Evolutionary conservation across 2,888 invertebrate species (phyloP).

Genomic region (Nemotelus nigrinus): DNA sequence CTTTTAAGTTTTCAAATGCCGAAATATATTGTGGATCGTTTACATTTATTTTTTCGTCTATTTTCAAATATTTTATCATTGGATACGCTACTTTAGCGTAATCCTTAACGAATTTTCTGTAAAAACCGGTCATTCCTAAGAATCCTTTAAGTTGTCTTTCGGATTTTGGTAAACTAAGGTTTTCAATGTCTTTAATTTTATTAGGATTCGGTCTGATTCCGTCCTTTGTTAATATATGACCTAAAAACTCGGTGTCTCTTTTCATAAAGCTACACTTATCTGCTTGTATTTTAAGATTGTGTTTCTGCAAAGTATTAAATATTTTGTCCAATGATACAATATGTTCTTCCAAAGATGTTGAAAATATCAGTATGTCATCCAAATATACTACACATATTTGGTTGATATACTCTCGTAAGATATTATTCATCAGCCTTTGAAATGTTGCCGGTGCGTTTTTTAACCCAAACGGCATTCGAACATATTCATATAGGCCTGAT

Average conservation of each 20-base stretch:
- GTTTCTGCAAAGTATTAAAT: conserved; percentile 27
- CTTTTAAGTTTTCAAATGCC: conserved; percentile 50
- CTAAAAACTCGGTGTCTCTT: conserved; percentile 45
- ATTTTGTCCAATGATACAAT: conserved; percentile 30
- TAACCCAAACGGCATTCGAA: conserved; percentile 47
- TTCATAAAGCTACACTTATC: conserved; percentile 46
- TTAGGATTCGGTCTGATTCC: conserved; percentile 44
- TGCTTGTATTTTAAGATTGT: conserved; percentile 46
- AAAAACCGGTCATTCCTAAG: conserved; percentile 48
- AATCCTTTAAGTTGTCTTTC: conserved; percentile 50
- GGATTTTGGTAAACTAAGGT: conserved; percentile 44
- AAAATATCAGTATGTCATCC: conserved; percentile 36
- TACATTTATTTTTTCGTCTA: conserved; percentile 45
- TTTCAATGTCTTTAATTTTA: conserved; percentile 41
- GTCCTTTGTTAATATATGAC: conserved; percentile 37
- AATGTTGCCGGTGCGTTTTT: conserved; percentile 49
- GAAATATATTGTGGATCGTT: conserved; percentile 48
- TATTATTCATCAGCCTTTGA: conserved; percentile 47
- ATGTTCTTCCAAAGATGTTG: conserved; percentile 43
- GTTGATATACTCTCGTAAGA: conserved; percentile 46
- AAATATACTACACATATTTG: conserved; percentile 41
- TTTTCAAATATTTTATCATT: conserved; percentile 50
- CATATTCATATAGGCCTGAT: conserved; percentile 41
- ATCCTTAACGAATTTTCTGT: conserved; percentile 47
- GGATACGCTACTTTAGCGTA: conserved; percentile 49